Evolutionary conservation across 2,113 vertebrate species (phyloP).

Genomic region (Corydoras maculifer): DNA sequence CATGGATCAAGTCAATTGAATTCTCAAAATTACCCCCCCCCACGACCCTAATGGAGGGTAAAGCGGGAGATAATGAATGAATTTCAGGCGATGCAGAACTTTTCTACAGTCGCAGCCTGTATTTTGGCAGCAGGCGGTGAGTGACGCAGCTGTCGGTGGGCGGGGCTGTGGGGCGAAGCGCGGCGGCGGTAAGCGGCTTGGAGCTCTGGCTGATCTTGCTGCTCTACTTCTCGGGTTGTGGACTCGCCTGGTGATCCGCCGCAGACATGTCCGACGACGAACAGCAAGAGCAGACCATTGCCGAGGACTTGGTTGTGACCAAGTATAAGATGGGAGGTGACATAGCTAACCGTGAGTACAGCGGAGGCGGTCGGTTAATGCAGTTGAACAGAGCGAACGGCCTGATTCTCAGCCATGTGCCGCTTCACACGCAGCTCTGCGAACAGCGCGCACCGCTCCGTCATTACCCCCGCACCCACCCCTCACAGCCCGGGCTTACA

Average conservation of each 20-base stretch:
- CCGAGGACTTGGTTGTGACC: constrained; percentile 91
- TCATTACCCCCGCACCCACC: too few species aligned
- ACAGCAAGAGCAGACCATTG: constrained; percentile 87
- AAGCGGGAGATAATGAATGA: too few species aligned
- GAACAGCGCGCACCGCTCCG: too few species aligned
- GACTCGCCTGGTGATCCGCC: constrained; percentile 48
- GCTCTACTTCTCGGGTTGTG: constrained; percentile 8
- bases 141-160: constrained; percentile 14
- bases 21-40: too few species aligned
- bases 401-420: too few species aligned
- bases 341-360: constrained; percentile 60
- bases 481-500: too few species aligned
- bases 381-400: too few species aligned
- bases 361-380: too few species aligned
- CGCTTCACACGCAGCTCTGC: too few species aligned
- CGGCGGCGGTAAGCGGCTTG: constrained; percentile 9
- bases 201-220: constrained; percentile 37
- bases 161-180: constrained; percentile 22
- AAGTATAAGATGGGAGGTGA: constrained; percentile 96
- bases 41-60: too few species aligned
- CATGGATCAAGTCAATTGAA: too few species aligned
- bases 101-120: background rate
- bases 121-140: constrained; percentile 11
- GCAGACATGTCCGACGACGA: constrained; percentile 90
- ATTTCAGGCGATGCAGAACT: too few species aligned